A percentile compares a stretch with the other conserved stretches of the same genome.
Evolutionary conservation across 2,113 vertebrate genomes (phyloP).

Genomic region (Atherinomorus stipes): DNA sequence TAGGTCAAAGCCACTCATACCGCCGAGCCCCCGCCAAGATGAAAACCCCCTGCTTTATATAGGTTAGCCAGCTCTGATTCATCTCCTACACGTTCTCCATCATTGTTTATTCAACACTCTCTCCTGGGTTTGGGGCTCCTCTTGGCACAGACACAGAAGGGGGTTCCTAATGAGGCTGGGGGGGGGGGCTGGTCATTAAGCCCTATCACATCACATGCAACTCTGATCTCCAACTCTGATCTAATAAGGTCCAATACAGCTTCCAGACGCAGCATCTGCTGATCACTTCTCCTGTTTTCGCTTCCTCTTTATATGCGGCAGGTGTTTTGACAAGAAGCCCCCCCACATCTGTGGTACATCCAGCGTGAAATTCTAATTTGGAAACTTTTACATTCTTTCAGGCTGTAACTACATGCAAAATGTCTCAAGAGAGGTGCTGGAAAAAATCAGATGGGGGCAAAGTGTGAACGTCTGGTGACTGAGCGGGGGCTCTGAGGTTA

Average conservation of each 20-base stretch:
- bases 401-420: conserved; percentile 20
- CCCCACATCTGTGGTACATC: neutral
- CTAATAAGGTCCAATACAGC: neutral
- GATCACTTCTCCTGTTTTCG: neutral
- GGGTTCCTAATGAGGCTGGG: conserved; percentile 9
- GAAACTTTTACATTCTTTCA: neutral
- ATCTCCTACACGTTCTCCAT: conserved; percentile 32
- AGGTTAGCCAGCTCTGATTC: conserved; percentile 60
- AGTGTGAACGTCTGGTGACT: conserved; percentile 9
- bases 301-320: neutral
- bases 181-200: conserved; percentile 9
- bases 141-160: conserved; percentile 13
- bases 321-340: neutral
- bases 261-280: neutral
- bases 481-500: conserved; percentile 30
- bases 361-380: neutral
- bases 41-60: conserved; percentile 63
- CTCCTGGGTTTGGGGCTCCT: neutral
- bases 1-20: conserved; percentile 71
- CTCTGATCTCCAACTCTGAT: conserved; percentile 7
- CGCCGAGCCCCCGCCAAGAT: conserved; percentile 43
- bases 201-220: conserved; percentile 1
- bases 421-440: neutral
- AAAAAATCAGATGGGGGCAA: conserved; percentile 13
- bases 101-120: conserved; percentile 66